Conservation (phyloP, 2,888 invertebrate genomes). For the Callinectes sapidus region DNA sequence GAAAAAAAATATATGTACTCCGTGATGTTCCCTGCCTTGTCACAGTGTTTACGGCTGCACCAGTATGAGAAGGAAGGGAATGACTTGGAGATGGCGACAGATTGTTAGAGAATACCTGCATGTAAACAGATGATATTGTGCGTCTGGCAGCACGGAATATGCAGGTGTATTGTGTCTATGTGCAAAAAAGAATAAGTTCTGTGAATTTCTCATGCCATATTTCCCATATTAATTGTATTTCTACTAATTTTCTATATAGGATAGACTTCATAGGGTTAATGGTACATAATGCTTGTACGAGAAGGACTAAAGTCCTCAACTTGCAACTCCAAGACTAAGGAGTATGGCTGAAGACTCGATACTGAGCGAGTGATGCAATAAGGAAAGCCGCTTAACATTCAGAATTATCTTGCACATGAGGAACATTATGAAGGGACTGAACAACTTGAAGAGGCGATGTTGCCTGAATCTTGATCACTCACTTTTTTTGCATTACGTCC, state of each 20-base stretch:
- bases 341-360: background rate
- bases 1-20: background rate
- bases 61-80: background rate
- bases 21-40: background rate
- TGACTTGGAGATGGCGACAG: background rate
- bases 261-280: background rate
- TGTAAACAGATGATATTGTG: background rate
- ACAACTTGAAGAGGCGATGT: conserved; percentile 3
- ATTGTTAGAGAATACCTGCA: background rate
- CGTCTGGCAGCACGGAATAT: conserved; percentile 50
- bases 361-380: conserved; percentile 34
- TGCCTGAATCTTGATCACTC: background rate
- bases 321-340: background rate
- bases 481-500: background rate
- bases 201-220: conserved; percentile 1
- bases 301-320: background rate
- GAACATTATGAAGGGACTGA: background rate
- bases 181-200: conserved; percentile 24
- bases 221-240: background rate
- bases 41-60: background rate
- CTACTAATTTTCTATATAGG: background rate
- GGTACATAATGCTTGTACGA: background rate
- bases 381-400: conserved; percentile 39
- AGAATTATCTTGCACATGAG: conserved; percentile 25
- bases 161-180: conserved; percentile 53